Evolutionary conservation across 2,888 invertebrate genomes (phyloP), one percentile per base, ranked within the genome.

Genomic region (Calameuta idolon): DNA sequence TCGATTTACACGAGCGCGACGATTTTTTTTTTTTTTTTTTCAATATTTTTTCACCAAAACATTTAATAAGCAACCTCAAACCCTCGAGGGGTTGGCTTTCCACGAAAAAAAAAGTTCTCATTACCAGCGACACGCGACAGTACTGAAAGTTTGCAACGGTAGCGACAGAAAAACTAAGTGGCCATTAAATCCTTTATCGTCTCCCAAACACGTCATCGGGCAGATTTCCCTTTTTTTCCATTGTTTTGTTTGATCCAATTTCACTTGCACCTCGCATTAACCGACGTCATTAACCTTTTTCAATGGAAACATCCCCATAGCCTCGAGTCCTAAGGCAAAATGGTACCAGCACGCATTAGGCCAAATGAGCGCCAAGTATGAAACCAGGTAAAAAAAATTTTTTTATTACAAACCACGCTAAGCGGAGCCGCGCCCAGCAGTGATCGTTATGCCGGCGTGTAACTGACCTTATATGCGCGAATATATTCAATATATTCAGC

Each of bases 61-160:
- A 34, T 71, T 71, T 71, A 71, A 71, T 31, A 71, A 71, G 71
- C 71, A 15, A 33, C 69, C 71, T 71, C 31, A 3, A 31, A 31
- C 31, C 31, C 4, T 9, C 5, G 12, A 71, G 31, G 33, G 33
- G 23, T 9, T 23, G 11, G 11, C 71, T 71, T 31, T 31, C 71
- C 71, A 11, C 12, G 31, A 12, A 0, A 12, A 68, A 69, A 77
- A 34, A 55, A 69, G 73, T 77, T 77, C 77, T 77, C 77, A 77
- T 77, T 77, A 77, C 31, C 74, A 4, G 68, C 35, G 74, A 77
- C 77, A 77, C 73, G 77, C 74, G 77, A 77, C 74, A 30, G 55
- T 55, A 23, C 55, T 23, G 55, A 55, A 55, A 55, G 55, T 55
- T 55, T 9, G 55, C 55, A 55, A 55, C 23, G 55, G 23, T 2